phyloP scores from a whole-genome alignment of 1,140 invertebrate species.

The Ceratosolen solmsi region DNA sequence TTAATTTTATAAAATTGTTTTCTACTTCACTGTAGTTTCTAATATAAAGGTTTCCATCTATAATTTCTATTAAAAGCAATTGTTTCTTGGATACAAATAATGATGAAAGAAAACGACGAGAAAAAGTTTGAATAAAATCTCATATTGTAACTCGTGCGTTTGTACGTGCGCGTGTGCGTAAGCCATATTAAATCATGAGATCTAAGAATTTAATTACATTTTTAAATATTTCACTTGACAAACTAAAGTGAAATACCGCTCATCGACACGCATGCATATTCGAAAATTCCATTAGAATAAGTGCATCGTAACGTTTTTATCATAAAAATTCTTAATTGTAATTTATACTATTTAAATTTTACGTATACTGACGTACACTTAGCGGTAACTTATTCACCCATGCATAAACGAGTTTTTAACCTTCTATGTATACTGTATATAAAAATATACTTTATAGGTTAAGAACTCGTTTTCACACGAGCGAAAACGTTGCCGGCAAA shows the following conservation, averaged over 20 bases:
- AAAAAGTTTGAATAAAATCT: no score
- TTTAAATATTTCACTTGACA: not conserved
- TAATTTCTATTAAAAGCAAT: no score
- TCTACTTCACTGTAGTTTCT: no score
- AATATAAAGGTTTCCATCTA: no score
- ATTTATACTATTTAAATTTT: slow-evolving; percentile 19
- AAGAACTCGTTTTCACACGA: slow-evolving; percentile 12
- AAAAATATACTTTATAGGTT: slow-evolving; percentile 25
- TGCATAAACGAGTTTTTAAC: slow-evolving; percentile 23
- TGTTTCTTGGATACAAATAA: no score
- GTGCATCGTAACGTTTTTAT: slow-evolving; percentile 13
- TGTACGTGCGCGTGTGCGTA: no score
- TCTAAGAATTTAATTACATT: not conserved
- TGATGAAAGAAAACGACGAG: no score
- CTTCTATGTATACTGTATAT: slow-evolving; percentile 26
- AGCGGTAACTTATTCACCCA: slow-evolving; percentile 6
- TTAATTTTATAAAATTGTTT: no score
- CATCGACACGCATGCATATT: not conserved
- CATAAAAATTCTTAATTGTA: slow-evolving; percentile 14
- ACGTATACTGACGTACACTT: not conserved
- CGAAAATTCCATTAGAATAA: not conserved
- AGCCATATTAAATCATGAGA: not conserved
- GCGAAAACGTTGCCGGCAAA: slow-evolving; percentile 10
- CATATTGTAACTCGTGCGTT: no score
- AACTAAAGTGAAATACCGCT: not conserved